These are phyloP conservation scores for Lepilemur septentrionalis DNA, from an alignment of 2,797 vertebrate species.

Conservation along the genomic window DNA sequence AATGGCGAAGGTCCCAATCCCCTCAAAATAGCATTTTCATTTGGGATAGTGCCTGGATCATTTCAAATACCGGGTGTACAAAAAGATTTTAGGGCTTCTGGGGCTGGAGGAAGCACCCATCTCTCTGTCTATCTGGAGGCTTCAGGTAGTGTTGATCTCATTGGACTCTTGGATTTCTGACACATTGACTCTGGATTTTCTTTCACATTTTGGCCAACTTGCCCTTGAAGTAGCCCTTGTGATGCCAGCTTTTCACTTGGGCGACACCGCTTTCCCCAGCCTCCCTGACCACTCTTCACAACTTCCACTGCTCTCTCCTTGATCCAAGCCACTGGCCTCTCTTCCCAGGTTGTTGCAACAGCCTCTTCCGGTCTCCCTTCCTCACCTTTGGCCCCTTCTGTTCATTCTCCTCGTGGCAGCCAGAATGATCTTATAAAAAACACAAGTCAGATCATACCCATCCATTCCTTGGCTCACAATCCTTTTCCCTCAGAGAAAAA, in stretches of 20 bases:
- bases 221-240: not conserved
- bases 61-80: not conserved
- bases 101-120: not conserved
- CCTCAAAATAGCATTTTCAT: not conserved
- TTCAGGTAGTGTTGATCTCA: rapidly evolving
- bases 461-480: not conserved
- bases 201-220: not conserved
- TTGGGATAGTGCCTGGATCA: not conserved
- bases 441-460: not conserved
- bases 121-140: not conserved
- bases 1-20: not conserved
- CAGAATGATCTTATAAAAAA: not conserved
- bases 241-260: not conserved
- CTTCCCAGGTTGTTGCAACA: not conserved
- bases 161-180: not conserved
- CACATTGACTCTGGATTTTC: not conserved
- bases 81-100: not conserved
- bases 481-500: not conserved
- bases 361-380: not conserved
- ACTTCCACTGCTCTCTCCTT: not conserved
- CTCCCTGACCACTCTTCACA: not conserved
- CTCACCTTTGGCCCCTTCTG: not conserved
- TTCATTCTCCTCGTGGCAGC: not conserved
- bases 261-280: not conserved
- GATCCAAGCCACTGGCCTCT: not conserved